These are phyloP conservation scores for Plecotus auritus DNA, from an alignment of 2,113 vertebrate genomes.

Conservation along the genomic window DNA sequence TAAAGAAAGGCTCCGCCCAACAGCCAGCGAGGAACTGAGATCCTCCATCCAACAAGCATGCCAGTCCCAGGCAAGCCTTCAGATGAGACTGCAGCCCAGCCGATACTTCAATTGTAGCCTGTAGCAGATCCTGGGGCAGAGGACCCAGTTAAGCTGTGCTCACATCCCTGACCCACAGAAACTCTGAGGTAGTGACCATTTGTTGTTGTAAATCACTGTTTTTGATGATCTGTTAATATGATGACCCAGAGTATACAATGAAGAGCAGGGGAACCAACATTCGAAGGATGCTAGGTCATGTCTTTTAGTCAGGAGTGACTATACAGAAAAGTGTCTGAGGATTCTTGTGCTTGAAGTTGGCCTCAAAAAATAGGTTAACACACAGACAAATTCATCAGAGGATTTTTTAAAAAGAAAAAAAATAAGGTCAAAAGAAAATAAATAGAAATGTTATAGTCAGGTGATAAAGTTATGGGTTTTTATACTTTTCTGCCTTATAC, in stretches of 20 bases:
- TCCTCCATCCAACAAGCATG: background rate
- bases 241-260: background rate
- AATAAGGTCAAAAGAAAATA: background rate
- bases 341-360: background rate
- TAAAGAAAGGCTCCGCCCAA: background rate
- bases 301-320: background rate
- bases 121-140: background rate
- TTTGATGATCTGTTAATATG: background rate
- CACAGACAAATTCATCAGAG: background rate
- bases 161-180: background rate
- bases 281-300: too few species aligned
- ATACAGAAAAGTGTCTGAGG: background rate
- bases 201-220: background rate
- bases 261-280: background rate
- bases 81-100: background rate
- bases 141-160: background rate
- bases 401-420: background rate
- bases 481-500: background rate
- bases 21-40: background rate
- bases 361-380: background rate
- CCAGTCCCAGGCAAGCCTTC: background rate
- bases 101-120: background rate
- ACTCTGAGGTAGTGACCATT: background rate
- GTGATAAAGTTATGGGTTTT: background rate
- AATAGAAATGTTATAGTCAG: constrained; percentile 10